Conservation (phyloP, 2,113 vertebrate species). For the Ovibos moschatus region DNA sequence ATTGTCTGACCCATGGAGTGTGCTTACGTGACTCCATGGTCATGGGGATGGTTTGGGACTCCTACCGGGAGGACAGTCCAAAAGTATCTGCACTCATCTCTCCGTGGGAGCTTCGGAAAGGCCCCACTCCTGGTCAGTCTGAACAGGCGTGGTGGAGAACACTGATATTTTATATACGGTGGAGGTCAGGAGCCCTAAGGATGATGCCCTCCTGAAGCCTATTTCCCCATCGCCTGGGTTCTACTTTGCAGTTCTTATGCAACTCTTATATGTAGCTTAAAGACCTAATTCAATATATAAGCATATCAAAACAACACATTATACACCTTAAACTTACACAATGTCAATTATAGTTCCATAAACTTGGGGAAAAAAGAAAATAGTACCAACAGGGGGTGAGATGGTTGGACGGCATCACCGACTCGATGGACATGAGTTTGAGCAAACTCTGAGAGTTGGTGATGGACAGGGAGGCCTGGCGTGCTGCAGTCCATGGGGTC, state of each 20-base stretch:
- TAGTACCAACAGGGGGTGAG: not conserved
- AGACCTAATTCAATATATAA: not conserved
- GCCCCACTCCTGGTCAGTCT: not conserved
- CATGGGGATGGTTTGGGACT: not conserved
- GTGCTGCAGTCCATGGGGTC: not conserved
- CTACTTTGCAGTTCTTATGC: not conserved
- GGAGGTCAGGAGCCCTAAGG: not conserved
- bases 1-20: not conserved
- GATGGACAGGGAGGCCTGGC: not conserved
- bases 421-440: not conserved
- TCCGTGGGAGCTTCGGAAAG: not conserved
- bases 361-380: not conserved
- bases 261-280: not conserved
- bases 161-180: not conserved
- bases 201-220: not conserved
- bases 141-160: rapidly evolving
- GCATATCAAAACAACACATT: not conserved
- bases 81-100: not conserved
- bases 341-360: not conserved
- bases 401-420: not conserved
- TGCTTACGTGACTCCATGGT: not conserved
- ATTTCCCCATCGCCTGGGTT: not conserved
- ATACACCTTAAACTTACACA: not conserved
- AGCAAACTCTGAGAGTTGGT: not conserved
- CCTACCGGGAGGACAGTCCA: not conserved